Percentiles rank a stretch among this genome's conserved stretches.
Evolutionary conservation across 92 coral and sea anemone genomes (phyloP).

Genomic region (Zoanthus sociatus): DNA sequence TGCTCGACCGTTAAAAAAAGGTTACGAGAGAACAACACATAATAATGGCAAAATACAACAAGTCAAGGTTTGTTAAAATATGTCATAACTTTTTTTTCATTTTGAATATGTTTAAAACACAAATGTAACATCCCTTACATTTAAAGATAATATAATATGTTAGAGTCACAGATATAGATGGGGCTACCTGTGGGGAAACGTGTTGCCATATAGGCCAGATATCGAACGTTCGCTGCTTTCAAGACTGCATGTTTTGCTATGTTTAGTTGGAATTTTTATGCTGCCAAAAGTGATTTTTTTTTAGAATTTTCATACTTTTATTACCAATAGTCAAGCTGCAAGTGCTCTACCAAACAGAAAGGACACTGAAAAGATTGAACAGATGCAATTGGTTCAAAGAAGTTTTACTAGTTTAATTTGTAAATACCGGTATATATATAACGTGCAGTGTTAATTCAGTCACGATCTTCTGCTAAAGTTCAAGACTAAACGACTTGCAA

Average conservation of each 20-base stretch:
- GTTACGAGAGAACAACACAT: no score
- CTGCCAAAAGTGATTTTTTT: not conserved
- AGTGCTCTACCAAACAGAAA: conserved; percentile 4
- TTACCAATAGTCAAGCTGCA: not conserved
- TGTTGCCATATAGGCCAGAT: not conserved
- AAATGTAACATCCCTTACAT: no score
- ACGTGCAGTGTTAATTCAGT: conserved; percentile 1
- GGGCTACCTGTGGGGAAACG: no score
- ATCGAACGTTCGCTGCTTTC: not conserved
- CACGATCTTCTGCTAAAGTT: conserved; percentile 1
- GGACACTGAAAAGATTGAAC: not conserved
- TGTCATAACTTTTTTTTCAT: no score
- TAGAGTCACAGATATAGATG: no score
- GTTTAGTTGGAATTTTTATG: not conserved
- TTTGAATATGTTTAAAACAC: no score
- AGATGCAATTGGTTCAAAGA: not conserved
- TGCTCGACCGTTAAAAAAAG: no score
- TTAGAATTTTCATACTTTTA: not conserved
- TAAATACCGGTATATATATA: not conserved
- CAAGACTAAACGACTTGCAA: not conserved
- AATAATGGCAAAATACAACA: no score
- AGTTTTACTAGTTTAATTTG: not conserved
- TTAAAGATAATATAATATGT: no score
- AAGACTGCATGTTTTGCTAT: not conserved
- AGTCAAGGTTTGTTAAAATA: no score